These are phyloP conservation scores for Drosophila grimshawi DNA, from an alignment of 1,140 invertebrate genomes.

Conservation along the genomic window DNA sequence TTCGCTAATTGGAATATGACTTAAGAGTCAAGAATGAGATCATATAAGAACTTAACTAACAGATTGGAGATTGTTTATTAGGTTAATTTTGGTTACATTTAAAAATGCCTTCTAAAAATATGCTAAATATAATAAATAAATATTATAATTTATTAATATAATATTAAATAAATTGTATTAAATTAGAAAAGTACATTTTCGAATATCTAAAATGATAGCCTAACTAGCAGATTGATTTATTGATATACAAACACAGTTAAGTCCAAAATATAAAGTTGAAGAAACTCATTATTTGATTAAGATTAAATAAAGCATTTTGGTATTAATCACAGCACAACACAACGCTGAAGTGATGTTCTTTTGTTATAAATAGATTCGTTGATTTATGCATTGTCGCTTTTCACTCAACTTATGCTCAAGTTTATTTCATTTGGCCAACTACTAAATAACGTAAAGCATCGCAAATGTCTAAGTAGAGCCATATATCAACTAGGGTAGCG, in stretches of 20 bases:
- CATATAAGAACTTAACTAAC: no score
- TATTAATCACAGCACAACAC: not conserved
- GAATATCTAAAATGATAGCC: no score
- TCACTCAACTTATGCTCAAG: constrained; percentile 40
- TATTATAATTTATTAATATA: no score
- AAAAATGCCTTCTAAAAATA: no score
- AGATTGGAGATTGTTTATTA: no score
- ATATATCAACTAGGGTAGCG: constrained; percentile 64
- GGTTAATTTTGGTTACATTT: no score
- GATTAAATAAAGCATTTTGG: not conserved
- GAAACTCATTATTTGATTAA: not conserved
- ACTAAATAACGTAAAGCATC: constrained; percentile 62
- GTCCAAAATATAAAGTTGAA: not conserved
- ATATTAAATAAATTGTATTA: no score
- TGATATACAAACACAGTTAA: no score
- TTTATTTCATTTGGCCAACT: constrained; percentile 57
- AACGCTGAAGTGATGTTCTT: not conserved
- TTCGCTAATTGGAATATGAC: constrained; percentile 55
- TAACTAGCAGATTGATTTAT: no score
- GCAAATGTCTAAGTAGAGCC: constrained; percentile 66
- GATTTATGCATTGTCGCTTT: constrained; percentile 50
- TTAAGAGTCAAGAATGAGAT: not conserved
- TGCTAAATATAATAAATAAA: no score
- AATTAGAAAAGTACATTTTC: no score
- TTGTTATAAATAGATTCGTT: not conserved